Base-by-base conservation (phyloP, 2,888 invertebrate species). In the Andrena hattorfiana region DNA sequence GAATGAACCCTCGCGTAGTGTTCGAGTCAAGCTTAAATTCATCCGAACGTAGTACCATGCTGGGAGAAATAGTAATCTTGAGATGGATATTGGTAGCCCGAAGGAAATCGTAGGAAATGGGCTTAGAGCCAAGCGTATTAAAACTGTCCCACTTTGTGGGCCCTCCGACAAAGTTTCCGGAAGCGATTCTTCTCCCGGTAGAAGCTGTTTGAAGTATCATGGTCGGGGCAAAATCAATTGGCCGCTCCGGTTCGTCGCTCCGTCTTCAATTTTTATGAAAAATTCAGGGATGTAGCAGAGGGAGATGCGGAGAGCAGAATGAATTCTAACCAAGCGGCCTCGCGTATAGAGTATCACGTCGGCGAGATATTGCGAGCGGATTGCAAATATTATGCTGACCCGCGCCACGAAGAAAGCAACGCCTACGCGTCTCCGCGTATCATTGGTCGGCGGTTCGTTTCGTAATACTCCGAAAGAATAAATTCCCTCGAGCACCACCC, bases 401-500 rank as follows among this genome's bases (percentile, higher is more conserved):
- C 51, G n/a, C 51, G 20, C 56, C n/a, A n/a, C 49, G 23, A 54
- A 56, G 67, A 62, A 78, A 68, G n/a, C 54, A 62, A 66, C 70
- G 54, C 79, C 71, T 62, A 78, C 79, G 67, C 60, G 63, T 10
- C 32, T 10, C 23, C 54, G 2, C 28, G 48, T 16, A 4, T 23
- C 51, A 60, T 51, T 66, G 60, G 66, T 7, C 69, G 59, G 60
- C 59, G 70, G 64, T 64, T 42, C 42, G 42, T 42, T 42, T 42
- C 42, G 42, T 4, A 42, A 16, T 4, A 42, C 59, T 60, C 13
- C 23, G 66, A 78, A 13, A 10, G 68, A 63, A 75, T 75, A 68
- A 67, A 78, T 81, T 72, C 62, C 28, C 67, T 42, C 54, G 16
- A 28, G 54, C 32, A 7, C 48, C 80, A 42, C 80, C 80, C 79